Percentiles rank a stretch among this genome's conserved stretches.
Conservation (phyloP, 1,140 invertebrate genomes). For the Cryptotermes secundus region DNA sequence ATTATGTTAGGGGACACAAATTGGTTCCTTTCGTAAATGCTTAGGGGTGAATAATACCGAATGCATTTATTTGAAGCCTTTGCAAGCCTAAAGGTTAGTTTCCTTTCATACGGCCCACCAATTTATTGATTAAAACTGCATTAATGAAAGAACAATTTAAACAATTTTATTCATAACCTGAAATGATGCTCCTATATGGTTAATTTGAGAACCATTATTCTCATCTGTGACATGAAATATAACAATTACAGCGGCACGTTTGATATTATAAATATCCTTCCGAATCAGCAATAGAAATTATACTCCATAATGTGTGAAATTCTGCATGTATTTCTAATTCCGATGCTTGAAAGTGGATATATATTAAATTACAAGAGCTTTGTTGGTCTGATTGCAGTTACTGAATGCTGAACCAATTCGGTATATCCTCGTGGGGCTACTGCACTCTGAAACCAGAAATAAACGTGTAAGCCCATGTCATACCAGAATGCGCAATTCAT, state of each 20-base stretch:
- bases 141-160: no score
- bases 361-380: neutral
- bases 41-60: no score
- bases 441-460: neutral
- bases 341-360: neutral
- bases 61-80: no score
- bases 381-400: neutral
- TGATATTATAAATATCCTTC: neutral
- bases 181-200: neutral
- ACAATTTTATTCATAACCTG: neutral
- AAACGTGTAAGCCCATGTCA: neutral
- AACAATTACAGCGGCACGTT: neutral
- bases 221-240: neutral
- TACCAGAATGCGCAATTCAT: no score
- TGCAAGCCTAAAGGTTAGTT: no score
- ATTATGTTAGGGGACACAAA: no score
- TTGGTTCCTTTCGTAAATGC: no score
- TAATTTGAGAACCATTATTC: neutral
- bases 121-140: no score
- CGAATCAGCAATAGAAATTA: neutral
- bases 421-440: neutral
- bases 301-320: neutral
- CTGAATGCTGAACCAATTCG: no score
- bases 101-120: no score
- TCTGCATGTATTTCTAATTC: neutral